Conservation (phyloP, 2,113 vertebrate species). For the Lynx canadensis region DNA sequence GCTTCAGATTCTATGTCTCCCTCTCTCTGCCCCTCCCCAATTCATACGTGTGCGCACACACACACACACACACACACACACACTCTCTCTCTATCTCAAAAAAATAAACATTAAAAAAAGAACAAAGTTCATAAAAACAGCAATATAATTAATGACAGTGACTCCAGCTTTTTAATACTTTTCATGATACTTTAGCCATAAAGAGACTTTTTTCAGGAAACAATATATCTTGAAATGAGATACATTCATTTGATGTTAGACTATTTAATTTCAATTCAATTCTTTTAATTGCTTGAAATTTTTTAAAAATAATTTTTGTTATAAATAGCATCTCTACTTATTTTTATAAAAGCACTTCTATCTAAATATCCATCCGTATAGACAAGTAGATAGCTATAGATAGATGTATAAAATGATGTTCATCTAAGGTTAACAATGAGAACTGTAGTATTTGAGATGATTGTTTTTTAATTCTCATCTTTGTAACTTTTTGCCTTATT, state of each 20-base stretch:
- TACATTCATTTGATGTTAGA: slow-evolving; percentile 6
- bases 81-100: too few relatives aligned
- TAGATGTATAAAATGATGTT: neutral
- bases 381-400: neutral
- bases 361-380: neutral
- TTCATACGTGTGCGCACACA: too few relatives aligned
- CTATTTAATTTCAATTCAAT: neutral
- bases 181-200: neutral
- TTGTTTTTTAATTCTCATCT: neutral
- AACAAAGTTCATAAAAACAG: neutral
- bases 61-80: too few relatives aligned
- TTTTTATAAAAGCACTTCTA: slow-evolving; percentile 43
- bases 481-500: neutral
- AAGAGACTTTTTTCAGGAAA: neutral
- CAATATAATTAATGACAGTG: neutral
- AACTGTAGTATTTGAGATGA: slow-evolving; percentile 29
- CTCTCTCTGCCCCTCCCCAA: too few relatives aligned
- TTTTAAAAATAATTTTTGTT: slow-evolving; percentile 26
- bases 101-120: neutral
- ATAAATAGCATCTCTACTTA: neutral
- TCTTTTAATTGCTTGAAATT: neutral
- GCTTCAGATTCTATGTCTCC: too few relatives aligned
- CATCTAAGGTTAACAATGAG: neutral
- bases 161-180: neutral
- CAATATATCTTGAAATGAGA: slow-evolving; percentile 12